A percentile compares a stretch with the other conserved stretches of the same genome.
phyloP scores from a whole-genome alignment of 2,113 vertebrate species.

The Galeopterus variegatus region DNA sequence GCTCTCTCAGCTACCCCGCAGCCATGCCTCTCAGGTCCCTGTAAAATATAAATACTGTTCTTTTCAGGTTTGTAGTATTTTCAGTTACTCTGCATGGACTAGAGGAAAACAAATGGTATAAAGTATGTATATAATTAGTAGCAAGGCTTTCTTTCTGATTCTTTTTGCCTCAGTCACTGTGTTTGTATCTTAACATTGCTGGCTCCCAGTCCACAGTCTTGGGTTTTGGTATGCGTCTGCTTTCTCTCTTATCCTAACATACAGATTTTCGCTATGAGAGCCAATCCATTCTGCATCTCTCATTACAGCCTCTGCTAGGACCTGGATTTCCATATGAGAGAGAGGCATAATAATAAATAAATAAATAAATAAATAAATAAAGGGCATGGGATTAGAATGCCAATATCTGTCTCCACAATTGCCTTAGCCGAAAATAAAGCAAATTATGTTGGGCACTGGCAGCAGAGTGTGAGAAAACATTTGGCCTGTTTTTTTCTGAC shows the following conservation, averaged over 20 bases:
- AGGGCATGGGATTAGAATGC: background rate
- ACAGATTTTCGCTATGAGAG: background rate
- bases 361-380: background rate
- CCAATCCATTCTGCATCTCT: background rate
- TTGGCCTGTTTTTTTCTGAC: background rate
- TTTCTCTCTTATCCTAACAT: background rate
- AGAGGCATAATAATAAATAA: background rate
- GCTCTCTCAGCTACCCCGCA: background rate
- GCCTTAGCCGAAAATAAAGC: background rate
- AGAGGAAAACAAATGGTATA: background rate
- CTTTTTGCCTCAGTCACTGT: background rate
- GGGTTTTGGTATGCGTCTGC: background rate
- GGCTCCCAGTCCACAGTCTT: background rate
- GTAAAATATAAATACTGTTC: background rate
- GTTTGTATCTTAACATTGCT: background rate
- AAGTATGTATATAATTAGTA: background rate
- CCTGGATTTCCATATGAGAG: background rate
- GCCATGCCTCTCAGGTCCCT: background rate
- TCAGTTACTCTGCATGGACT: background rate
- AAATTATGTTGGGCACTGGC: background rate
- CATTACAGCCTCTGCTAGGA: background rate
- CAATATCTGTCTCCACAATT: background rate
- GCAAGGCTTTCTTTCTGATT: slow-evolving; percentile 1
- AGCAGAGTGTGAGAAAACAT: background rate
- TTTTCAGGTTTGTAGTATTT: background rate